A percentile compares a stretch with the other conserved stretches of the same genome.
Evolutionary conservation across 1,140 invertebrate genomes (phyloP).

Genomic region (Episyrphus balteatus): DNA sequence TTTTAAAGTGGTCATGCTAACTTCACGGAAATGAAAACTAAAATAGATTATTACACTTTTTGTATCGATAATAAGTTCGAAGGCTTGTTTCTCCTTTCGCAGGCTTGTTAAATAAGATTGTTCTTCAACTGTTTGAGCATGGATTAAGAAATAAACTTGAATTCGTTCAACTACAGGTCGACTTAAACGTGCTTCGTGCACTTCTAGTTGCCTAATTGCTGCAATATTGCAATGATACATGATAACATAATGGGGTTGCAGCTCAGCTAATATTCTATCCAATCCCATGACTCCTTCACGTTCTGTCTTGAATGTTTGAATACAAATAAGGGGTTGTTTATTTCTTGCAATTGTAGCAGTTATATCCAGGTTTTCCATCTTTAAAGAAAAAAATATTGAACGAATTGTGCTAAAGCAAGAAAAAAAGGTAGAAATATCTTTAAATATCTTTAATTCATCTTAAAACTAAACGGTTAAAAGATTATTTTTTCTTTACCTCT

Average conservation of each 20-base stretch:
- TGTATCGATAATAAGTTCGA: slow-evolving; percentile 81
- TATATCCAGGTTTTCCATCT: slow-evolving; percentile 55
- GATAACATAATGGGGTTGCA: slow-evolving; percentile 73
- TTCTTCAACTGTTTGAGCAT: slow-evolving; percentile 86
- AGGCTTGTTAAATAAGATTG: slow-evolving; percentile 87
- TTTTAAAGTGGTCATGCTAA: too few relatives aligned
- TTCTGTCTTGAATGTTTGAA: slow-evolving; percentile 63
- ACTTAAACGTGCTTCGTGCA: slow-evolving; percentile 64
- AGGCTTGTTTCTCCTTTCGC: slow-evolving; percentile 84
- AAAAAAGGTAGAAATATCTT: too few relatives aligned
- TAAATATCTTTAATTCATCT: not conserved
- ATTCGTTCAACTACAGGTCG: slow-evolving; percentile 45
- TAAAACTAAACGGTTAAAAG: not conserved
- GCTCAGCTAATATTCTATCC: slow-evolving; percentile 49
- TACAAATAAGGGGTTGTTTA: slow-evolving; percentile 49
- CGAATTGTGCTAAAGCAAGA: too few relatives aligned
- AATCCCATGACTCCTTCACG: slow-evolving; percentile 56
- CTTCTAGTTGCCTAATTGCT: slow-evolving; percentile 78
- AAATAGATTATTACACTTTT: slow-evolving; percentile 61
- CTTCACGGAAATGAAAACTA: too few relatives aligned
- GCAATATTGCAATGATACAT: slow-evolving; percentile 85
- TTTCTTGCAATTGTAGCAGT: slow-evolving; percentile 42
- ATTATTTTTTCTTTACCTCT: slow-evolving; percentile 39
- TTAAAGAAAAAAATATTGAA: slow-evolving; percentile 13
- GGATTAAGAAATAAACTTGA: slow-evolving; percentile 81